Evolutionary conservation across 2,888 invertebrate genomes (phyloP), one percentile per base, ranked within the genome.

Genomic region (Polyommatus iphigenia): DNA sequence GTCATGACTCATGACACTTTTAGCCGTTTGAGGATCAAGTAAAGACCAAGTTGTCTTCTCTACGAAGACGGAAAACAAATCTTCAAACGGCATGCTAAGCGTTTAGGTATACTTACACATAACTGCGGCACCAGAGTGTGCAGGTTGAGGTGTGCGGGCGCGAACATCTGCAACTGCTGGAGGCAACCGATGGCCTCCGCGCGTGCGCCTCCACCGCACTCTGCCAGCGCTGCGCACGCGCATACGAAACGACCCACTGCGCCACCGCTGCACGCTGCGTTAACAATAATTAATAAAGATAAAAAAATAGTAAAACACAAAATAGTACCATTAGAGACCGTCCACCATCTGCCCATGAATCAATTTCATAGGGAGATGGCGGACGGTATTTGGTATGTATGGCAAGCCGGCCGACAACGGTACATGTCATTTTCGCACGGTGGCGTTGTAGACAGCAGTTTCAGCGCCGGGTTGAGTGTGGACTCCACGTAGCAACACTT

Each of bases 161-260:
- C 99, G 93, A 99, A 99, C 90, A 99, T 95, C 94, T 99, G 99
- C 84, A 99, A 94, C 87, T 99, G 99, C 88, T 99, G 99, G 77
- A 99, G 95, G 85, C 99, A 99, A 57, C 98, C 97, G 24, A 98
- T 97, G 13, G 99, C 99, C 90, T 99, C 99, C 0, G 99, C 98
- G 88, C 99, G 98, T 5, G 99, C 99, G 79, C 98, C 95, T 5
- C 97, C 96, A 90, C 99, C 98, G 91, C 99, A 98, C 82, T 97
- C 96, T 85, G 96, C 96, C 96, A 99, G 96, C 78, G 99, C 97
- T 0, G 98, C 98, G 91, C 99, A 98, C 20, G 99, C 99, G 91
- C 97, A 98, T 83, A 98, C 95, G 88, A 99, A 98, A 7, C 98
- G 87, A 0, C 91, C 90, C 54, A 92, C 91, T 0, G 91, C 84